phyloP scores from a whole-genome alignment of 1,140 invertebrate genomes.

The Trachelipus rathkii region DNA sequence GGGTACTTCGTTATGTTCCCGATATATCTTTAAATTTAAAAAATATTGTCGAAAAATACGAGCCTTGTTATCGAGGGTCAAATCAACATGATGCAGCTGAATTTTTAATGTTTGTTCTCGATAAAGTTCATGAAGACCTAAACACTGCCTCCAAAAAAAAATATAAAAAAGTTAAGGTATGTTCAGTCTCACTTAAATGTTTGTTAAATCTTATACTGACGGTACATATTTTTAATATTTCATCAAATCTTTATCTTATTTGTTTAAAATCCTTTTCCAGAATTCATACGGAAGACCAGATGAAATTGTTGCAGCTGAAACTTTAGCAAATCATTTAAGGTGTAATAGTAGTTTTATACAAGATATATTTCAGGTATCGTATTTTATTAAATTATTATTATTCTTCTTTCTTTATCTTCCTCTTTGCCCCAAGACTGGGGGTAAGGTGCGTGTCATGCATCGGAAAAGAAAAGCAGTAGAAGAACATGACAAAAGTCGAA shows the following conservation, averaged over 20 bases:
- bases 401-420: no score
- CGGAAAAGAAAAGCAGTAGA: no score
- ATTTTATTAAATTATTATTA: no score
- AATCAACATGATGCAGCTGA: conserved; percentile 96
- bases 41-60: conserved; percentile 79
- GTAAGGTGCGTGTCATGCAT: no score
- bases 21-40: conserved; percentile 84
- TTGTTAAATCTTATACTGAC: no score
- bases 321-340: conserved; percentile 78
- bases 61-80: conserved; percentile 77
- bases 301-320: conserved; percentile 86
- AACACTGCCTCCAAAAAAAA: conserved; percentile 87
- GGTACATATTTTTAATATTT: no score
- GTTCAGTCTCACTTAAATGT: no score
- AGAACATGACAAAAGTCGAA: no score
- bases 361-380: conserved; percentile 65
- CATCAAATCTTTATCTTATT: no score
- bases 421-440: no score
- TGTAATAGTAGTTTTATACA: conserved; percentile 95
- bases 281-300: conserved; percentile 81
- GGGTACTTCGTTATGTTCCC: conserved; percentile 85
- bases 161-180: conserved; percentile 84
- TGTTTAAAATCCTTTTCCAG: conserved; percentile 54
- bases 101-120: conserved; percentile 91
- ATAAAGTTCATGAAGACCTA: conserved; percentile 95